Evolutionary conservation across 2,888 invertebrate species (phyloP).

Genomic region (Drosophila rellima): DNA sequence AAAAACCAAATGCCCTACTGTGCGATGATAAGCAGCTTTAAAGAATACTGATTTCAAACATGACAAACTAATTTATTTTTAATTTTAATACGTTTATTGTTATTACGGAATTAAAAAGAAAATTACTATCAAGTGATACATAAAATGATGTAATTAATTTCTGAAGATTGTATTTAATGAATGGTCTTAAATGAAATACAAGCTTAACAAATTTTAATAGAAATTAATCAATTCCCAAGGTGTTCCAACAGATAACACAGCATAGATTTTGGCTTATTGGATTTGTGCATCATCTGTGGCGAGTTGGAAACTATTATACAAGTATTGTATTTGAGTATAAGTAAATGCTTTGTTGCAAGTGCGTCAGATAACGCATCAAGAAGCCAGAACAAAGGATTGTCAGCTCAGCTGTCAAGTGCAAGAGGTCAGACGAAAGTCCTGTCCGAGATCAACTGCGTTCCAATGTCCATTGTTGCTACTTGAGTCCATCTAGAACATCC

Average conservation of each 20-base stretch:
- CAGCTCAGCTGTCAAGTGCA: conserved; percentile 45
- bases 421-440: conserved; percentile 5
- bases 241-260: background rate
- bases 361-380: conserved; percentile 7
- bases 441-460: conserved; percentile 1
- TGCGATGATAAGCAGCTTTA: conserved; percentile 53
- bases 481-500: background rate
- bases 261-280: background rate
- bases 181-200: too few species aligned
- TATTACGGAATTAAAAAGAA: background rate
- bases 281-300: background rate
- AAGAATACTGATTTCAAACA: conserved; percentile 64
- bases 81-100: conserved; percentile 8
- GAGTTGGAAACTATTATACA: background rate
- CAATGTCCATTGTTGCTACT: conserved; percentile 8
- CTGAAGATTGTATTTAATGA: background rate
- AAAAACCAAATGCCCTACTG: background rate
- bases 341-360: conserved; percentile 7
- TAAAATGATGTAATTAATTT: background rate
- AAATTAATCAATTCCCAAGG: background rate
- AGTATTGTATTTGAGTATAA: background rate
- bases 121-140: background rate
- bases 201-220: too few species aligned
- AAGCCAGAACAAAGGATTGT: conserved; percentile 41
- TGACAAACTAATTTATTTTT: conserved; percentile 23